These are phyloP conservation scores for Neopelma chrysocephalum DNA, from an alignment of 2,797 vertebrate genomes.

Conservation along the genomic window DNA sequence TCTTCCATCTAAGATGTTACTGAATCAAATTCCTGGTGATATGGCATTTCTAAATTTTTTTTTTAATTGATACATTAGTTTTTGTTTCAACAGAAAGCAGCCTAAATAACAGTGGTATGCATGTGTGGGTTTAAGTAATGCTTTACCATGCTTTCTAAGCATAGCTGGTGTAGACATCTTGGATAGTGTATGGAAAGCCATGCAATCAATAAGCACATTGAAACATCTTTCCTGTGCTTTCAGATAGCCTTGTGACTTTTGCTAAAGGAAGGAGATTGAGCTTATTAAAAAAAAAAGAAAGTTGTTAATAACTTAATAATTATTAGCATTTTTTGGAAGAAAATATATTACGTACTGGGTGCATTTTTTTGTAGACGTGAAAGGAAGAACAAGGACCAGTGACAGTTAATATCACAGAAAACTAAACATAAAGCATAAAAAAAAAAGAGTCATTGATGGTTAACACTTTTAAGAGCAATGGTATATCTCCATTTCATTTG, in stretches of 20 bases:
- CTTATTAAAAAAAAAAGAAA: not conserved
- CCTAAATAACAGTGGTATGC: fast-evolving
- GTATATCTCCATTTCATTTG: not conserved
- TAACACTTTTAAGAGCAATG: not conserved
- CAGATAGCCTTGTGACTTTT: not conserved
- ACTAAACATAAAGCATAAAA: not conserved
- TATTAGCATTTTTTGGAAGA: not conserved
- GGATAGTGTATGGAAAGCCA: not conserved
- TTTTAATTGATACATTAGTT: not conserved
- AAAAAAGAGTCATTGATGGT: not conserved
- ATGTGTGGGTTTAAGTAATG: not conserved
- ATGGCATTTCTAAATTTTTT: not conserved
- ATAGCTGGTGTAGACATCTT: not conserved
- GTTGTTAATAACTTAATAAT: not conserved
- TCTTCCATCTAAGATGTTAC: not conserved
- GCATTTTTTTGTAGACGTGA: not conserved
- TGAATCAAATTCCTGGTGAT: not conserved
- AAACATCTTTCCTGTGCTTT: not conserved
- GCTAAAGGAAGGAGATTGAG: not conserved
- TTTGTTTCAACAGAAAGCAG: not conserved
- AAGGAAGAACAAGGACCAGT: not conserved
- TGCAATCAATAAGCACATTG: not conserved
- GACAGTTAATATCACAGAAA: not conserved
- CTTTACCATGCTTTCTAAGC: not conserved
- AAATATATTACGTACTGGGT: not conserved